Evolutionary conservation across 2,888 invertebrate species (phyloP).

Genomic region (Sminthurinus aureus): DNA sequence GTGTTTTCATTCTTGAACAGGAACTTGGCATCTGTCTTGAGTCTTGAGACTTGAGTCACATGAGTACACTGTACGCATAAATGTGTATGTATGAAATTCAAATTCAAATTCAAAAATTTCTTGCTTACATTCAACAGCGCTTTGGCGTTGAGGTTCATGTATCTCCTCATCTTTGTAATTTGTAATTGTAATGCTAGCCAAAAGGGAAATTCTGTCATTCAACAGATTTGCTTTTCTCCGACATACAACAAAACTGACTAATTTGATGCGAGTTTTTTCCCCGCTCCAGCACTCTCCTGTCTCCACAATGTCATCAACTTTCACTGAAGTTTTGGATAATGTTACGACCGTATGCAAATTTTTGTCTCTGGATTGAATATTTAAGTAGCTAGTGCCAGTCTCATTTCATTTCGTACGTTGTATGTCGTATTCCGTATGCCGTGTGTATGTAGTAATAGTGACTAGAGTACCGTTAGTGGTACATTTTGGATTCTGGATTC

Average conservation of each 20-base stretch:
- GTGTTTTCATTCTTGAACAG: too few relatives aligned
- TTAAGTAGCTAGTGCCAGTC: conserved; percentile 28
- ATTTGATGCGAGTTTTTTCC: conserved; percentile 29
- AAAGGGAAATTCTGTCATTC: conserved; percentile 20
- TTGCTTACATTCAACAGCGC: neutral
- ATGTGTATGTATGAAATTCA: too few relatives aligned
- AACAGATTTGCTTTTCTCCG: conserved; percentile 14
- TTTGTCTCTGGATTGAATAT: conserved; percentile 45
- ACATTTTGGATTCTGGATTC: too few relatives aligned
- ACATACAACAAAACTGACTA: conserved; percentile 26
- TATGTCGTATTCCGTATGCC: neutral
- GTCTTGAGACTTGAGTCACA: too few relatives aligned
- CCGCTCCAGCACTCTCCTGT: conserved; percentile 15
- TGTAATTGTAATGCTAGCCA: neutral
- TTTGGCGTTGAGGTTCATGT: neutral
- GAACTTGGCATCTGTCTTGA: too few relatives aligned
- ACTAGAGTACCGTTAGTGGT: too few relatives aligned
- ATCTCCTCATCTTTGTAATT: neutral
- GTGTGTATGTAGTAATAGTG: neutral
- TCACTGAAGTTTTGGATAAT: conserved; percentile 32
- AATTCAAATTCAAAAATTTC: too few relatives aligned
- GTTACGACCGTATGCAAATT: conserved; percentile 41
- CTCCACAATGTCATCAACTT: conserved; percentile 21
- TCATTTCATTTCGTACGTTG: conserved; percentile 10
- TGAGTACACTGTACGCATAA: too few relatives aligned